A percentile compares a stretch with the other conserved stretches of the same genome.
phyloP scores from a whole-genome alignment of 2,113 vertebrate genomes.

The Thermophis baileyi region DNA sequence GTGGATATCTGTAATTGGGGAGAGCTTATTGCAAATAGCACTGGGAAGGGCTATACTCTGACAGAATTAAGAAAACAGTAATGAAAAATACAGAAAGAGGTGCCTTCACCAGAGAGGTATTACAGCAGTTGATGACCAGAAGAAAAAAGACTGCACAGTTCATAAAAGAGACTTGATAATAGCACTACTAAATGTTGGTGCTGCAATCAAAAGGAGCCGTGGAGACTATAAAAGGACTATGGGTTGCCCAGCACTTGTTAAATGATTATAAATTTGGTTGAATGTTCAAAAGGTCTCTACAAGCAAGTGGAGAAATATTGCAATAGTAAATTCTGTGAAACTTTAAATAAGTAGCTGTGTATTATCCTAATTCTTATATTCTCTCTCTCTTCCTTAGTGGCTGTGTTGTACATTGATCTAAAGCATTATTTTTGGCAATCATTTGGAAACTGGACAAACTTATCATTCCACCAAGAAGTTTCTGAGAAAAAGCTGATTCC shows the following conservation, averaged over 20 bases:
- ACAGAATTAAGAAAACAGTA: background rate
- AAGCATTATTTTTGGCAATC: background rate
- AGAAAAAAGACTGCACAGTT: background rate
- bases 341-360: background rate
- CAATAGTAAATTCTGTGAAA: background rate
- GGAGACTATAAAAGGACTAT: too few species aligned
- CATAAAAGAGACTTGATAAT: background rate
- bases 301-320: background rate
- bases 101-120: background rate
- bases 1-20: background rate
- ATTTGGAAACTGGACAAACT: background rate
- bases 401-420: slow-evolving; percentile 54
- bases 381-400: slow-evolving; percentile 49
- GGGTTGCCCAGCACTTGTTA: background rate
- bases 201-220: background rate
- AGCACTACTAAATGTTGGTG: background rate
- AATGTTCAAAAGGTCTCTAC: background rate
- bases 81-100: background rate
- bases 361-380: background rate
- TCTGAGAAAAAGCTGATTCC: background rate
- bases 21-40: background rate
- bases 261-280: background rate
- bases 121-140: background rate
- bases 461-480: background rate
- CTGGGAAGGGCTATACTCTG: background rate